Percentiles rank a stretch among this genome's conserved stretches.
Evolutionary conservation across 1,140 invertebrate genomes (phyloP).

Genomic region (Drosophila eugracilis): DNA sequence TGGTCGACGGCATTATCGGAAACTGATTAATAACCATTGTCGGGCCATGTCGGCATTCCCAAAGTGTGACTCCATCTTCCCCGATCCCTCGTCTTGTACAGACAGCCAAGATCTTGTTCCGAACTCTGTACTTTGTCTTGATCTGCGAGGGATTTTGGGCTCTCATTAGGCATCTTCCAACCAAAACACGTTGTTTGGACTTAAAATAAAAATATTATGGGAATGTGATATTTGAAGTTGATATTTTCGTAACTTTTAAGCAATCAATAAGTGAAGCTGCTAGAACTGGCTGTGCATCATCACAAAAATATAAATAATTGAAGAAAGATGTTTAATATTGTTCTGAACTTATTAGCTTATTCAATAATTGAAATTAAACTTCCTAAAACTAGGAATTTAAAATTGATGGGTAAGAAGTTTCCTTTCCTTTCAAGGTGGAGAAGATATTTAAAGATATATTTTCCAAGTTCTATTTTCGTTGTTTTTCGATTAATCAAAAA

Average conservation of each 20-base stretch:
- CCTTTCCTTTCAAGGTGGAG: too few relatives aligned
- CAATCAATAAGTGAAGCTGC: too few relatives aligned
- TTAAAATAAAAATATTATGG: neutral
- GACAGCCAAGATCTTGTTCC: constrained; percentile 66
- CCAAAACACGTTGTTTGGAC: constrained; percentile 47
- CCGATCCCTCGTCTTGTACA: neutral
- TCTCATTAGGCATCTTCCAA: constrained; percentile 15
- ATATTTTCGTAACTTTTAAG: neutral
- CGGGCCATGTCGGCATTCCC: constrained; percentile 41
- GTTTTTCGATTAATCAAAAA: constrained; percentile 6
- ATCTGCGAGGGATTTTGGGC: constrained; percentile 52
- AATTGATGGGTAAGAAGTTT: too few relatives aligned
- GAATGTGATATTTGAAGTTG: neutral
- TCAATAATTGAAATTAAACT: too few relatives aligned
- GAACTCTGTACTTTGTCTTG: constrained; percentile 59
- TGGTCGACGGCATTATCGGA: constrained; percentile 71
- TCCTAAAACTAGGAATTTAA: too few relatives aligned
- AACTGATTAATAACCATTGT: constrained; percentile 81
- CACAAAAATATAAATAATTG: too few relatives aligned
- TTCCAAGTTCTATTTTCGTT: neutral
- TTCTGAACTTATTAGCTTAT: too few relatives aligned
- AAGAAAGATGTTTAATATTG: too few relatives aligned
- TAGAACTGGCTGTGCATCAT: too few relatives aligned
- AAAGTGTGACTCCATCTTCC: constrained; percentile 20
- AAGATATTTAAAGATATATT: too few relatives aligned